Evolutionary conservation across 2,888 invertebrate genomes (phyloP), one percentile per base, ranked within the genome.

Genomic region (Stenotaenia linearis): DNA sequence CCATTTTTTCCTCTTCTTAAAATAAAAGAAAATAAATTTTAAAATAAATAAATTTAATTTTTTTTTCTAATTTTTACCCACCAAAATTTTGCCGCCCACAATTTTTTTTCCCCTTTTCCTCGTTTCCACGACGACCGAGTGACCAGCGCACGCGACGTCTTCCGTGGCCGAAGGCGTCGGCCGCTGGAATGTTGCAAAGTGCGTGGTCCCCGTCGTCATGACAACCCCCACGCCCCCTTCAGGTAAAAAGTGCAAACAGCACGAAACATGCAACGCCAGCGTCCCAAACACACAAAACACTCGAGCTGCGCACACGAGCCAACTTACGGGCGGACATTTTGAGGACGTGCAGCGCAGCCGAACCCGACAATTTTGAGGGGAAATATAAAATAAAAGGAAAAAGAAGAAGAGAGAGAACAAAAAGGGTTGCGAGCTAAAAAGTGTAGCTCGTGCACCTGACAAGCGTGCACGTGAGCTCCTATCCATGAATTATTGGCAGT

Each of bases 161-260:
- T 77, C 77, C 30, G 79, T 61, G n/a, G 77, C 79, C 77, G 77
- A 35, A 23, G 61, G 77, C 79, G 30, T 77, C 79, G 32, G 79
- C 77, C 37, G 69, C 78, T 23, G 78, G 74, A 79, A 80, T 75
- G 75, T 75, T 75, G 75, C 32, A 40, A 50, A 77, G 35, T 56
- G 80, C 80, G 80, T 23, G 79, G 79, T 32, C 81, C 82, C 80
- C 50, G 79, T 76, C 37, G 83, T 85, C 86, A 75, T 86, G 85
- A 84, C 35, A 86, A 85, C 45, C 86, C 86, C 80, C 86, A 85
- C 81, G 87, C 85, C 23, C 87, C 87, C 83, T 28, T 7, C 28
- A 75, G 35, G 75, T 32, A 35, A 21, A 75, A 75, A 18, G 75
- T 30, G 75, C 32, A 75, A 75, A 75, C 35, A 75, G 75, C 30